Percentiles rank a stretch among this genome's conserved stretches.
phyloP scores from a whole-genome alignment of 2,797 vertebrate species.

The Leptodactylus fallax region DNA sequence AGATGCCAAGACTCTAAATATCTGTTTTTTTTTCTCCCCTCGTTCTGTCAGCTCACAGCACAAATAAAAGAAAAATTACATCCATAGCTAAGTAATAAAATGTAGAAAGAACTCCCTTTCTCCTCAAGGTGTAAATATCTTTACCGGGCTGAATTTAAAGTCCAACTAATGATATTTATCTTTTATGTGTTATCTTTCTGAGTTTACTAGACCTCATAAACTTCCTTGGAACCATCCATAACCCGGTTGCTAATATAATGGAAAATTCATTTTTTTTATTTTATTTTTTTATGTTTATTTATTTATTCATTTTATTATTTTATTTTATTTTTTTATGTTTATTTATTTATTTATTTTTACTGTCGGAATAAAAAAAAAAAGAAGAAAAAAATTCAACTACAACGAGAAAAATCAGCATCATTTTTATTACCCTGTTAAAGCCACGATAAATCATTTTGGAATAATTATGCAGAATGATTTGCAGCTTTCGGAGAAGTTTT shows the following conservation, averaged over 20 bases:
- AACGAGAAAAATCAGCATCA: background rate
- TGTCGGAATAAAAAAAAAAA: constrained; percentile 17
- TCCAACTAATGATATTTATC: constrained; percentile 55
- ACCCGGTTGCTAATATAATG: constrained; percentile 22
- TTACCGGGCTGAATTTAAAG: constrained; percentile 36
- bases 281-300: background rate
- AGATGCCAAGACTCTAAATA: constrained; percentile 61
- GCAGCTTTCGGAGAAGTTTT: background rate
- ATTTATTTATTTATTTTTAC: background rate
- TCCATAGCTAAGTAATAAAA: constrained; percentile 41
- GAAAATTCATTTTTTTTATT: constrained; percentile 26
- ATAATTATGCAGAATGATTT: constrained; percentile 38
- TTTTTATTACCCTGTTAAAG: background rate
- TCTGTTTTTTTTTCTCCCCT: constrained; percentile 19
- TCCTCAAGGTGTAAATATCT: constrained; percentile 52
- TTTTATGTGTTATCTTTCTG: constrained; percentile 35
- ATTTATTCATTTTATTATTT: background rate
- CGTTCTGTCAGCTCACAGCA: constrained; percentile 54
- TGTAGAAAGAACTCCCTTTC: constrained; percentile 35
- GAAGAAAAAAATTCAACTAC: background rate
- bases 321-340: background rate
- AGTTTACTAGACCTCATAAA: constrained; percentile 54
- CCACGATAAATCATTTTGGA: constrained; percentile 4
- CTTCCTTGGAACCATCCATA: constrained; percentile 38
- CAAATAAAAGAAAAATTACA: constrained; percentile 54